phyloP scores from a whole-genome alignment of 1,140 invertebrate species.

The Doryteuthis pealeii region DNA sequence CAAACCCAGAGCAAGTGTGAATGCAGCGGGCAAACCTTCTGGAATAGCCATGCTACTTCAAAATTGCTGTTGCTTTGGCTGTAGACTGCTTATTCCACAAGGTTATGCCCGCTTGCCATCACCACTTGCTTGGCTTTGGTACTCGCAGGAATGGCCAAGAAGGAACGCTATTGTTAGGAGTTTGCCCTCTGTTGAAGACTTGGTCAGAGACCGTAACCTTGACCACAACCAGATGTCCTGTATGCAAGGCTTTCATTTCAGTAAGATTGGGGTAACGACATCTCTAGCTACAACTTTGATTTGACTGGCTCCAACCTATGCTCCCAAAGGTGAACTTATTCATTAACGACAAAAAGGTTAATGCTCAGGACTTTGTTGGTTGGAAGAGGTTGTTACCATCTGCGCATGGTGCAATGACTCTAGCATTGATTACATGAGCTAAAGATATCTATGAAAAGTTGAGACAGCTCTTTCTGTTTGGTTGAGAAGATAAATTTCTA shows the following conservation, averaged over 20 bases:
- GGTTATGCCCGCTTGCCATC: constrained; percentile 99
- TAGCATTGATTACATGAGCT: constrained; percentile 98
- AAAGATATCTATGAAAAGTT: constrained; percentile 78
- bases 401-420: constrained; percentile 99
- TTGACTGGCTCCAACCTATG: constrained; percentile 99
- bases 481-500: constrained; percentile 97
- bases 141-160: constrained; percentile 99
- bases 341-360: constrained; percentile 68
- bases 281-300: constrained; percentile 87
- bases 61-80: constrained; percentile 98
- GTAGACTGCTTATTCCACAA: constrained; percentile 90
- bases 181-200: constrained; percentile 97
- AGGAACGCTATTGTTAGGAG: constrained; percentile 99
- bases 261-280: constrained; percentile 82
- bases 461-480: constrained; percentile 98
- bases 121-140: constrained; percentile 97
- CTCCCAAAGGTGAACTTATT: constrained; percentile 97
- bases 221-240: constrained; percentile 99
- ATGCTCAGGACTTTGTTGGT: constrained; percentile 82
- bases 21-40: no score
- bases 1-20: no score
- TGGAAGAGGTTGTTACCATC: constrained; percentile 93
- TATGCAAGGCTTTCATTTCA: constrained; percentile 88
- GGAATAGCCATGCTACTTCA: constrained; percentile 99
- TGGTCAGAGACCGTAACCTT: constrained; percentile 96